These are phyloP conservation scores for Hyposoter dolosus DNA, from an alignment of 2,888 invertebrate genomes.

Conservation along the genomic window DNA sequence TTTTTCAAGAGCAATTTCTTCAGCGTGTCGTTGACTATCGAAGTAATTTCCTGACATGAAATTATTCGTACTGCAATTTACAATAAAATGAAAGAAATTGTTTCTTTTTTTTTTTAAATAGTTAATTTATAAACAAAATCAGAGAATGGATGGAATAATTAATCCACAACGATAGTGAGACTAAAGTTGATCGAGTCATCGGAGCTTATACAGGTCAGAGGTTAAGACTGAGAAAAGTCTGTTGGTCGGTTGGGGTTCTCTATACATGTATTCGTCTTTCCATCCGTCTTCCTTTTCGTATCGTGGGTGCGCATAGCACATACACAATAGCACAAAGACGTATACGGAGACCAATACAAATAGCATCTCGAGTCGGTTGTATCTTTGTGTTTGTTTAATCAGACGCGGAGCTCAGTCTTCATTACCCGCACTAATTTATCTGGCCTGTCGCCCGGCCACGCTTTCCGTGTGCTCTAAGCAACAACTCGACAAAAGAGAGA, in stretches of 20 bases:
- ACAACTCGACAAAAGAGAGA: constrained; percentile 52
- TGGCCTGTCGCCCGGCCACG: constrained; percentile 79
- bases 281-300: constrained; percentile 65
- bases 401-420: constrained; percentile 83
- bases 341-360: constrained; percentile 18
- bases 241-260: constrained; percentile 38
- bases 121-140: background rate
- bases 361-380: constrained; percentile 68
- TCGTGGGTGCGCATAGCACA: constrained; percentile 53
- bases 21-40: too few relatives aligned
- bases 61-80: background rate
- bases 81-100: background rate
- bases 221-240: constrained; percentile 70
- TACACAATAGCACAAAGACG: constrained; percentile 50
- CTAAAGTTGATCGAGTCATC: constrained; percentile 20
- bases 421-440: constrained; percentile 82
- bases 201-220: constrained; percentile 54
- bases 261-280: constrained; percentile 50
- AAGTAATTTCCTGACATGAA: too few relatives aligned
- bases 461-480: constrained; percentile 67
- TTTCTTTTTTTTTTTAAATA: background rate
- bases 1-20: too few relatives aligned
- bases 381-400: constrained; percentile 82
- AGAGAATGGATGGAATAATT: background rate
- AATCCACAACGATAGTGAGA: background rate